Evolutionary conservation across 2,113 vertebrate species (phyloP).

Genomic region (Gopherus flavomarginatus): DNA sequence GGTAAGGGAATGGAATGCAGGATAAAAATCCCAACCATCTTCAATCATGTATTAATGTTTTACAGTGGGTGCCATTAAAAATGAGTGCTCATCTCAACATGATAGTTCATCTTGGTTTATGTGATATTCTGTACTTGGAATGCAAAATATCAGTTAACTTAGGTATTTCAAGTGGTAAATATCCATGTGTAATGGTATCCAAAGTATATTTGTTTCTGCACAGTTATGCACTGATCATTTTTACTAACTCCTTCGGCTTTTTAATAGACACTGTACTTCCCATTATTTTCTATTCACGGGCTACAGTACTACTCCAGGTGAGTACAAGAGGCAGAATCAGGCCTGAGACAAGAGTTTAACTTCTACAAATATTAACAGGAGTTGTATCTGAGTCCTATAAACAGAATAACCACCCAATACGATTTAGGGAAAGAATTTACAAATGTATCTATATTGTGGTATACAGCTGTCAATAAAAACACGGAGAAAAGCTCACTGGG

Average conservation of each 20-base stretch:
- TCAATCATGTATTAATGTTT: not conserved
- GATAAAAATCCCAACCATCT: not conserved
- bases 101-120: not conserved
- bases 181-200: not conserved
- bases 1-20: not conserved
- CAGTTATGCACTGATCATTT: not conserved
- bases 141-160: not conserved
- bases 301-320: not conserved
- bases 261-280: not conserved
- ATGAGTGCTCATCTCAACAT: not conserved
- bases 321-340: not conserved
- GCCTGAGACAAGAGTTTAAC: not conserved
- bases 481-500: not conserved
- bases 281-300: not conserved
- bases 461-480: not conserved
- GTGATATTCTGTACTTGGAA: not conserved
- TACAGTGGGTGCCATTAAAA: not conserved
- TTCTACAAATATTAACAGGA: not conserved
- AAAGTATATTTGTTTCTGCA: not conserved
- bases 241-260: not conserved
- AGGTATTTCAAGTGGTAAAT: not conserved
- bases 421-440: not conserved
- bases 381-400: not conserved
- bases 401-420: not conserved
- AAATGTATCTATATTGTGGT: not conserved